These are phyloP conservation scores for Magallana gigas DNA, from an alignment of 1,140 invertebrate species.

Conservation along the genomic window DNA sequence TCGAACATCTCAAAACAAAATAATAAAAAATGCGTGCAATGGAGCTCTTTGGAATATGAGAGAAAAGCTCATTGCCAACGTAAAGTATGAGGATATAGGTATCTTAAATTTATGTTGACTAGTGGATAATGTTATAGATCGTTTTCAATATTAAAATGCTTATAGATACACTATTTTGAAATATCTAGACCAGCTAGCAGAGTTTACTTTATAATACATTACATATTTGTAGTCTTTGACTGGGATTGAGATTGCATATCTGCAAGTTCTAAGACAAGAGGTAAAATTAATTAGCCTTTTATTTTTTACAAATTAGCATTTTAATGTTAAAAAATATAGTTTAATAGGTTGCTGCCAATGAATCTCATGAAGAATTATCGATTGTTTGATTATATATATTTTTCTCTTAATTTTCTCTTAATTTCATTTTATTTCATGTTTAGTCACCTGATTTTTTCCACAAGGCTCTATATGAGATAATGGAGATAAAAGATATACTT, in stretches of 20 bases:
- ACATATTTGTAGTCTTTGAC: neutral
- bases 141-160: too few relatives aligned
- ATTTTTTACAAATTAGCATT: too few relatives aligned
- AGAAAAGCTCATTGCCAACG: conserved; percentile 42
- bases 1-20: conserved; percentile 10
- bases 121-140: neutral
- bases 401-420: too few relatives aligned
- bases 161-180: too few relatives aligned
- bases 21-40: conserved; percentile 52
- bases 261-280: conserved; percentile 43
- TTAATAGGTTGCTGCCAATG: too few relatives aligned
- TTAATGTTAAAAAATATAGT: too few relatives aligned
- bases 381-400: too few relatives aligned
- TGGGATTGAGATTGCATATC: conserved; percentile 36
- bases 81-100: conserved; percentile 62
- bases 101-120: conserved; percentile 5
- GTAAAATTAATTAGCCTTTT: neutral
- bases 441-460: conserved; percentile 49
- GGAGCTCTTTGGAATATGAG: conserved; percentile 64
- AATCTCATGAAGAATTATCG: too few relatives aligned
- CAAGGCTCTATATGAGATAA: conserved; percentile 34
- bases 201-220: too few relatives aligned
- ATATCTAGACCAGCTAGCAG: neutral
- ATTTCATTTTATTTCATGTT: neutral
- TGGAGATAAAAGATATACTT: conserved; percentile 41